Conservation (phyloP, 2,113 vertebrate genomes). For the Chaetodon trifascialis region DNA sequence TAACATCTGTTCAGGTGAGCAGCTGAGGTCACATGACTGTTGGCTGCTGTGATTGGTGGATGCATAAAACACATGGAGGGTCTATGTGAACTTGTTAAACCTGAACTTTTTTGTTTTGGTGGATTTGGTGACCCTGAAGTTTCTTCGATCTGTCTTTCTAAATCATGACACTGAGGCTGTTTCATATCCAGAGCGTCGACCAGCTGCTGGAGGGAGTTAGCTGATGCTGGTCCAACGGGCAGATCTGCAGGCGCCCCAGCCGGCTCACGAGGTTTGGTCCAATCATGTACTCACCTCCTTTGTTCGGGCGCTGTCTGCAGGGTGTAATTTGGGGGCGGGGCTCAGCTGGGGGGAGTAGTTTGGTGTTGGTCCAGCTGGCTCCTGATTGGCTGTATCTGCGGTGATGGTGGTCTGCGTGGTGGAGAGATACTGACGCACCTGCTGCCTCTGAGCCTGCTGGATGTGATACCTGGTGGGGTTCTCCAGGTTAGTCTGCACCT, state of each 20-base stretch:
- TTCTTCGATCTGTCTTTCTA: too few relatives aligned
- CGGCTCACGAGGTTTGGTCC: background rate
- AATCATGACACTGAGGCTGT: too few relatives aligned
- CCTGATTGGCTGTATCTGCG: constrained; percentile 82
- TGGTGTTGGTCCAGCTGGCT: constrained; percentile 59
- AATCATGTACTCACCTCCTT: constrained; percentile 74
- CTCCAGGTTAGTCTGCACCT: constrained; percentile 97
- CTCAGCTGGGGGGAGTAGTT: constrained; percentile 58
- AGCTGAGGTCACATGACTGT: too few relatives aligned
- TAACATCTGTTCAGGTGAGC: too few relatives aligned
- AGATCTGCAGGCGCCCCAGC: background rate
- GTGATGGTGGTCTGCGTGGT: constrained; percentile 60
- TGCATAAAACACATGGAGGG: too few relatives aligned
- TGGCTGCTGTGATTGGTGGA: too few relatives aligned
- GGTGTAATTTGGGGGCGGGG: constrained; percentile 65
- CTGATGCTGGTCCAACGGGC: background rate
- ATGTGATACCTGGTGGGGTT: constrained; percentile 97
- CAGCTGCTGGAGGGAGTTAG: background rate
- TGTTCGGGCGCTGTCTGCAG: constrained; percentile 77
- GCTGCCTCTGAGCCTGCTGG: constrained; percentile 96
- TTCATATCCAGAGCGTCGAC: too few relatives aligned
- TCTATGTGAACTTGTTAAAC: too few relatives aligned
- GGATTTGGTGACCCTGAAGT: background rate
- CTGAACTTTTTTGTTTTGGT: background rate
- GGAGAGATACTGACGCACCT: constrained; percentile 97